phyloP scores from a whole-genome alignment of 2,888 invertebrate genomes.

The Agonum fuliginosum region DNA sequence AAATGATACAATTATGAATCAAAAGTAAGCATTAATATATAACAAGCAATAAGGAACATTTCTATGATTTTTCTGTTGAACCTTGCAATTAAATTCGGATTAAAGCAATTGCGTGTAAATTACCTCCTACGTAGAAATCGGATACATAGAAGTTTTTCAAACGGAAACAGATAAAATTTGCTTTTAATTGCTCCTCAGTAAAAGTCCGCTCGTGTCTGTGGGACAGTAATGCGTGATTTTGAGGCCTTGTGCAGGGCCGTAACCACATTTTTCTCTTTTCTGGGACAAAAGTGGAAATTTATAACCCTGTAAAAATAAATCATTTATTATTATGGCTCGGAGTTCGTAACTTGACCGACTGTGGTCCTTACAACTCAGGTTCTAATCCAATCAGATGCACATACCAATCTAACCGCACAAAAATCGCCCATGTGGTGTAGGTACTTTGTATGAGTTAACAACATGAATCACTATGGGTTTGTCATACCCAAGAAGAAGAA shows the following conservation, averaged over 20 bases:
- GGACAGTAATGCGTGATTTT: not conserved
- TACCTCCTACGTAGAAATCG: conserved; percentile 25
- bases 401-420: too few species aligned
- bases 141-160: conserved; percentile 11
- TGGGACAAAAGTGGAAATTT: too few species aligned
- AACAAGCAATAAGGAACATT: conserved; percentile 6
- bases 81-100: conserved; percentile 5
- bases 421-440: too few species aligned
- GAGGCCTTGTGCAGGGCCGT: conserved; percentile 23
- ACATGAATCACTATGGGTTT: too few species aligned
- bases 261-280: too few species aligned
- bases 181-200: conserved; percentile 12
- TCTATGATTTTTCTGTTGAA: not conserved
- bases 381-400: too few species aligned
- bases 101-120: conserved; percentile 6
- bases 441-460: too few species aligned
- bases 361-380: too few species aligned
- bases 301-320: too few species aligned
- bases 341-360: too few species aligned
- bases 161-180: conserved; percentile 23
- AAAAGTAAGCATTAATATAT: not conserved
- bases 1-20: conserved; percentile 9
- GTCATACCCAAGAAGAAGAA: too few species aligned
- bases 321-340: too few species aligned
- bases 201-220: not conserved